Evolutionary conservation across 2,797 vertebrate species (phyloP).

Genomic region (Alosa sapidissima): DNA sequence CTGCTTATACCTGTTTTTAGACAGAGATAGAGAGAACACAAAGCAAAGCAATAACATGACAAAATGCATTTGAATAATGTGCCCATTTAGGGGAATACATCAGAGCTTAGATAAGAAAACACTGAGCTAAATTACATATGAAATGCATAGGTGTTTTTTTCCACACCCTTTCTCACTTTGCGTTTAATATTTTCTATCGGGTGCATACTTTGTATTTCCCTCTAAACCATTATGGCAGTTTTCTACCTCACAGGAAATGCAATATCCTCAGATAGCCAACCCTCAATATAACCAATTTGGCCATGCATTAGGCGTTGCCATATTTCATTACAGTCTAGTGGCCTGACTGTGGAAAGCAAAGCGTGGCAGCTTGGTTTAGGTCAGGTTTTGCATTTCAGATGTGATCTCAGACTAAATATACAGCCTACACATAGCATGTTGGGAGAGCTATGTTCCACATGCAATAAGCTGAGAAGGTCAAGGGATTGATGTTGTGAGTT

Average conservation of each 20-base stretch:
- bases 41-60: conserved; percentile 52
- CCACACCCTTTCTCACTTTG: background rate
- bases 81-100: conserved; percentile 34
- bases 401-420: background rate
- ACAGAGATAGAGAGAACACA: conserved; percentile 58
- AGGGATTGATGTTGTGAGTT: conserved; percentile 13
- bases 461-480: conserved; percentile 29
- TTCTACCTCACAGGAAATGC: conserved; percentile 19
- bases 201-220: background rate
- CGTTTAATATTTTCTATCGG: background rate
- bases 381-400: conserved; percentile 21
- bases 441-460: background rate
- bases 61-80: conserved; percentile 42
- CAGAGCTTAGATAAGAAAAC: conserved; percentile 3
- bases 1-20: conserved; percentile 50
- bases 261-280: conserved; percentile 19
- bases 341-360: background rate
- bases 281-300: conserved; percentile 14
- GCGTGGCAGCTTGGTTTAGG: background rate
- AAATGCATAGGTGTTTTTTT: background rate
- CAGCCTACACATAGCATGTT: background rate
- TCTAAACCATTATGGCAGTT: background rate
- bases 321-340: conserved; percentile 11
- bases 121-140: background rate
- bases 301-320: conserved; percentile 6